A percentile compares a stretch with the other conserved stretches of the same genome.
Evolutionary conservation across 1,140 invertebrate genomes (phyloP).

Genomic region (Coboldia fuscipes): DNA sequence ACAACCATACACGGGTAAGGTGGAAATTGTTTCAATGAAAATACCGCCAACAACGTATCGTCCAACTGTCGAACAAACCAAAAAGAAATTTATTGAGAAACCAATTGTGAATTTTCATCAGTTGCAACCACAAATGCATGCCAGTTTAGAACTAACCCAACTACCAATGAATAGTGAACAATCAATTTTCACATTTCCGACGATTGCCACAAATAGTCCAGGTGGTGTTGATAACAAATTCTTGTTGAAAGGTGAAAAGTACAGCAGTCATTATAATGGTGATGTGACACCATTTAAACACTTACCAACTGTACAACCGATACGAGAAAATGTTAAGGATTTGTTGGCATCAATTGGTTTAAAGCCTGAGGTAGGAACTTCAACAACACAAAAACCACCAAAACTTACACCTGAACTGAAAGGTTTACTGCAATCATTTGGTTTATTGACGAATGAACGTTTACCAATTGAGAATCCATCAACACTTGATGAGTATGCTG

Average conservation of each 20-base stretch:
- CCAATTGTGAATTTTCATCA: no score
- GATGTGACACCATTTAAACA: slow-evolving; percentile 10
- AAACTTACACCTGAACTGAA: slow-evolving; percentile 11
- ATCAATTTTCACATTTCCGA: no score
- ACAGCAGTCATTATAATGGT: slow-evolving; percentile 19
- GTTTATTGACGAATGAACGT: background rate
- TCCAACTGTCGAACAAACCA: no score
- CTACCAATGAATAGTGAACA: no score
- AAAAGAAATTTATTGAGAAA: no score
- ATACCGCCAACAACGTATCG: slow-evolving; percentile 16
- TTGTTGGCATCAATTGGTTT: slow-evolving; percentile 1
- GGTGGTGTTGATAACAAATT: no score
- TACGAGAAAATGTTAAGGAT: background rate
- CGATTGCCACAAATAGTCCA: no score
- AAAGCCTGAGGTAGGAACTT: background rate
- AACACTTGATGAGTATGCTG: background rate
- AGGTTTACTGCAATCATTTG: slow-evolving; percentile 11
- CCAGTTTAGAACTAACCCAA: no score
- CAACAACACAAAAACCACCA: background rate
- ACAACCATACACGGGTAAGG: slow-evolving; percentile 7
- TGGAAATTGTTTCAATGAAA: slow-evolving; percentile 8
- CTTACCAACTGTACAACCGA: background rate
- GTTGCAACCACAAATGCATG: no score
- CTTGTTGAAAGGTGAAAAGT: slow-evolving; percentile 6
- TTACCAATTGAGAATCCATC: background rate